Evolutionary conservation across 64 coral and sea anemone genomes (phyloP), one percentile per base, ranked within the genome.

Genomic region (Dendrophyllia cribrosa): DNA sequence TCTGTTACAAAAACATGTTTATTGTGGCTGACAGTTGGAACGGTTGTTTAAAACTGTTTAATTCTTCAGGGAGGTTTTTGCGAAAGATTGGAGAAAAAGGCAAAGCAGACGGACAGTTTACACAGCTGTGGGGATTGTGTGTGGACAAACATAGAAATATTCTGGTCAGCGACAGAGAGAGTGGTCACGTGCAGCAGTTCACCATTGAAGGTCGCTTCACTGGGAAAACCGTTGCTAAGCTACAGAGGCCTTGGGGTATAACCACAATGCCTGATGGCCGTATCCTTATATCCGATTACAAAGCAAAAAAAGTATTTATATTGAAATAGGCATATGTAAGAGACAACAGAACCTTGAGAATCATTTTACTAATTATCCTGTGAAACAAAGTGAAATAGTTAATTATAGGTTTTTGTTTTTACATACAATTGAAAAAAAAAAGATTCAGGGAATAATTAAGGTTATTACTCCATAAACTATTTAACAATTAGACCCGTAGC

Each of bases 41-140:
- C 25, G 5, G 74, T n/a, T 34, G 51, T 16, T 75, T 94, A 34
- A 85, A 94, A 49, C 86, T 94, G 7, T 89, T 75, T 85, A 66
- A 83, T 45, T 66, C 8, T 50, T 16, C 81, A 6, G 67, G 59
- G 61, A 63, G 49, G 51, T 85, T 83, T 25, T n/a, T 83, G 77
- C 14, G 70, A 22, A 82, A 72, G 68, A 76, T 94, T 89, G 77
- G 92, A 69, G 44, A 67, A 64, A 1, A 84, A 14, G 58, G 92
- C 9, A 4, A 59, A 58, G 66, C 10, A 43, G 75, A 79, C 51
- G 91, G 86, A 16, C 10, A 94, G 46, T 86, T 94, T 34, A 44
- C 19, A 43, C 0, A 19, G 12, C 69, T 73, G 21, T 62, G 1
- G 25, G 59, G 59, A 9, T 72, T 92, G 74, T 82, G 70, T 43